Evolutionary conservation across 2,888 invertebrate species (phyloP).

Genomic region (Tillus elongatus): DNA sequence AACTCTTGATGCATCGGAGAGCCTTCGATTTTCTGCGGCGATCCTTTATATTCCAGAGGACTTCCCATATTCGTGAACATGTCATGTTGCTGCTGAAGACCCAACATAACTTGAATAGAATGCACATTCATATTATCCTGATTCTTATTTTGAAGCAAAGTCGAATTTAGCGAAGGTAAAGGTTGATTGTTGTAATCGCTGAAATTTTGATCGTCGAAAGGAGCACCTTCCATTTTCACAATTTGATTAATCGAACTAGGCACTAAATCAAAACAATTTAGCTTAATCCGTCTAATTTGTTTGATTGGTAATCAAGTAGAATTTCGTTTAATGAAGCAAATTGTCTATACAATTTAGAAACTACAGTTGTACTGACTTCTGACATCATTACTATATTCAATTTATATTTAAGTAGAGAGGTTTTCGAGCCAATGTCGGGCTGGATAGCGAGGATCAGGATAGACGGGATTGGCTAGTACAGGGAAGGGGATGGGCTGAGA

Average conservation of each 20-base stretch:
- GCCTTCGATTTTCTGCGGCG: constrained; percentile 42
- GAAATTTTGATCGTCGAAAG: constrained; percentile 73
- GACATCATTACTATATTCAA: constrained; percentile 44
- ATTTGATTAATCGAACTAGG: constrained; percentile 25
- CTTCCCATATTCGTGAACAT: constrained; percentile 43
- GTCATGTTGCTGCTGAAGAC: constrained; percentile 45
- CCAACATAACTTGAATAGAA: constrained; percentile 61
- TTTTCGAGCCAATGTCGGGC: constrained; percentile 25
- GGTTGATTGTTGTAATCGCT: constrained; percentile 60
- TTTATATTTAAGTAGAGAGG: constrained; percentile 45
- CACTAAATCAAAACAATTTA: constrained; percentile 38
- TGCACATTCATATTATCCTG: constrained; percentile 48
- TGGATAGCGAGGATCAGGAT: not conserved
- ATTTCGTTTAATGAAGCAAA: constrained; percentile 23
- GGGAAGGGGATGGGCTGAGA: constrained; percentile 11
- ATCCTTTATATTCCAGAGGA: constrained; percentile 39
- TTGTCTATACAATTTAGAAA: constrained; percentile 32
- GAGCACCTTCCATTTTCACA: constrained; percentile 55
- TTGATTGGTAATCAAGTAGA: constrained; percentile 32
- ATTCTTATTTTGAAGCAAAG: constrained; percentile 35
- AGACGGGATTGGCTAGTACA: constrained; percentile 18
- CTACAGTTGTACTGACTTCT: constrained; percentile 38
- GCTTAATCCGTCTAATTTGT: constrained; percentile 32
- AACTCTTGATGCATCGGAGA: constrained; percentile 43
- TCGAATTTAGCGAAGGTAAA: constrained; percentile 38